Evolutionary conservation across 2,113 vertebrate species (phyloP), one percentile per base, ranked within the genome.

Genomic region (Prionailurus bengalensis): DNA sequence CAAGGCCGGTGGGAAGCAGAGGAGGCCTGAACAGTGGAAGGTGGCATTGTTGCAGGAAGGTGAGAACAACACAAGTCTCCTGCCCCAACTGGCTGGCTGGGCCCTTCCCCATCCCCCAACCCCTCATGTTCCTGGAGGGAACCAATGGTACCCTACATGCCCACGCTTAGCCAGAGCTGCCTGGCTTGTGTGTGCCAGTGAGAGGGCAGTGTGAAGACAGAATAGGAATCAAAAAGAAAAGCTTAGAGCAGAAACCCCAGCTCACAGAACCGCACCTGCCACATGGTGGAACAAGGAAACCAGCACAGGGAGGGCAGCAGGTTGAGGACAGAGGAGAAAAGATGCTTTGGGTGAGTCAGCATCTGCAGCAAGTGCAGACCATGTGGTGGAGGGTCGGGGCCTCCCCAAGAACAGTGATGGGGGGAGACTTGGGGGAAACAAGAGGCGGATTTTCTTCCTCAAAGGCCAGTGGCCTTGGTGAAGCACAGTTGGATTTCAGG

Each of bases 231-330:
- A 31, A 51, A 76, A 80, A 92, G 17, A 48, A 83, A 79, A 51
- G 53, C 66, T 39, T 16, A 42, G 42, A 63, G 53, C 9, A 66
- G 58, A 87, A 33, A 4, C 39, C 19, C 4, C 33, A n/a, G 45
- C 36, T 29, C 58, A 17, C 3, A 2, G n/a, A 33, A 10, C 13
- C 58, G 39, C 15, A n/a, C 27, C 33, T 70, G 65, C 1, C 0
- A 0, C 55, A n/a, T 0, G 9, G 71, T 19, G 4, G 33, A 31
- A 36, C 53, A 63, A 76, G 25, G 36, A 61, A 61, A 33, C 27
- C 5, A 25, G 36, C 17, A 1, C n/a, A 8, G 16, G 12, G 7
- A 33, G 33, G 27, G 51, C 29, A 12, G 33, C 7, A 23, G 65
- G 29, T 11, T 0, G 1, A 33, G 78, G 51, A 25, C 73, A 29